Base-by-base conservation (phyloP, 2,888 invertebrate genomes). In the Lasioglossum vierecki region DNA sequence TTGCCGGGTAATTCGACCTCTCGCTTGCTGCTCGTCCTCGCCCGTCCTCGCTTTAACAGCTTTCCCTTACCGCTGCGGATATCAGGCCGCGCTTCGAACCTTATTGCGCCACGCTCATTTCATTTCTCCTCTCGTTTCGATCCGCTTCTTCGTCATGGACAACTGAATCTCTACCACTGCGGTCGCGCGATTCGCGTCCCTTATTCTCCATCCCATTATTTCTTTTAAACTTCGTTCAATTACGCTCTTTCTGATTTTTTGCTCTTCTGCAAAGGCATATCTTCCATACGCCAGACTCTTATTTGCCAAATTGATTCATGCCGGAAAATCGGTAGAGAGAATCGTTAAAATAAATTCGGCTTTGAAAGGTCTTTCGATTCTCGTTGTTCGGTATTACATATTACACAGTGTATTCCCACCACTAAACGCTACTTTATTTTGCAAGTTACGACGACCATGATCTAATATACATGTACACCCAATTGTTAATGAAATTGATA, bases 1-100 rank as follows among this genome's bases (percentile, higher is more conserved):
- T 84, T 46, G 30, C 44, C 46, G 72, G 15, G 57, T 57, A 80
- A 85, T 84, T 80, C 80, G 63, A 39, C 41, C 66, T 26, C 44
- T 22, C 63, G 35, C 22, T n/a, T n/a, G 53, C 57, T 63, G 63
- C 30, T 63, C 63, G 15, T 15, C 63, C 30, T 26, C 15, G 60
- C 44, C 71, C 39, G 41, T 84, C 83, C 79, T 60, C 60, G 60
- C 83, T 76, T 76, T 80, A 84, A 80, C 80, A 76, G 73, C 63
- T 53, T n/a, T 26, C 53, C 76, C 44, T 44, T 66, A 49, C 30
- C 30, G 18, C n/a, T 63, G 41, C 30, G 30, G 77, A 30, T 68
- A 44, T 6, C 49, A 26, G 41, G 18, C 73, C 26, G 22, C 30
- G 68, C 57, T 68, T 11, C 35, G 44, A 63, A 49, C 35, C 57